Conservation (phyloP, 2,888 invertebrate genomes). For the Panzeria rudis region DNA sequence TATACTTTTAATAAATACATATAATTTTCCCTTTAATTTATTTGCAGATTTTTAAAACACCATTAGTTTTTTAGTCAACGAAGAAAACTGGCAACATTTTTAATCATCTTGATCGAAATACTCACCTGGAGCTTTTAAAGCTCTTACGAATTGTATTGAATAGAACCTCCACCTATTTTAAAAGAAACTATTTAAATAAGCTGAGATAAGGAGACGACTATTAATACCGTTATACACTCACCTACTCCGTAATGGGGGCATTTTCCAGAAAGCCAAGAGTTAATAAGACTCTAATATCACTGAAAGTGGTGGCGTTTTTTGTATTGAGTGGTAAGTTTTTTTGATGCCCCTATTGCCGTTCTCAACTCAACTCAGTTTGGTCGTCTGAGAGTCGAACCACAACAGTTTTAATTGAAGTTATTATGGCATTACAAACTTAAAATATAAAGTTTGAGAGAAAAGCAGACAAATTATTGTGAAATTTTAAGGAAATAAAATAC, state of each 20-base stretch:
- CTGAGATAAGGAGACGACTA: slow-evolving; percentile 46
- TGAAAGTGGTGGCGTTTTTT: slow-evolving; percentile 92
- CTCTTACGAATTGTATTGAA: slow-evolving; percentile 54
- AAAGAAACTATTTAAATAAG: slow-evolving; percentile 61
- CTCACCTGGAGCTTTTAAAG: slow-evolving; percentile 57
- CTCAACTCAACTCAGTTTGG: too few species aligned
- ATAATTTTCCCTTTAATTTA: slow-evolving; percentile 7
- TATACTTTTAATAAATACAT: not conserved
- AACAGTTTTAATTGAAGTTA: too few species aligned
- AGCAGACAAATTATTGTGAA: too few species aligned
- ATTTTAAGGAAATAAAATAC: too few species aligned
- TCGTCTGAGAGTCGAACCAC: too few species aligned
- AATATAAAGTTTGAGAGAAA: too few species aligned
- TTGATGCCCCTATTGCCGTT: too few species aligned
- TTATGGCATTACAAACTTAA: too few species aligned
- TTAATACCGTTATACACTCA: not conserved
- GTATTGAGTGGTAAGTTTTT: slow-evolving; percentile 89
- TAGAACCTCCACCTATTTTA: slow-evolving; percentile 61
- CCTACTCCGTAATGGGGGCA: slow-evolving; percentile 78
- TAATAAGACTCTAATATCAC: slow-evolving; percentile 89
- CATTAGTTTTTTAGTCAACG: slow-evolving; percentile 38
- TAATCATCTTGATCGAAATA: slow-evolving; percentile 1
- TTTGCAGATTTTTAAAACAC: slow-evolving; percentile 57
- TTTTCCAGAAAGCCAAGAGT: slow-evolving; percentile 83
- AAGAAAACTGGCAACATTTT: slow-evolving; percentile 43